These are phyloP conservation scores for Eumeta japonica DNA, from an alignment of 1,140 invertebrate species.

Conservation along the genomic window DNA sequence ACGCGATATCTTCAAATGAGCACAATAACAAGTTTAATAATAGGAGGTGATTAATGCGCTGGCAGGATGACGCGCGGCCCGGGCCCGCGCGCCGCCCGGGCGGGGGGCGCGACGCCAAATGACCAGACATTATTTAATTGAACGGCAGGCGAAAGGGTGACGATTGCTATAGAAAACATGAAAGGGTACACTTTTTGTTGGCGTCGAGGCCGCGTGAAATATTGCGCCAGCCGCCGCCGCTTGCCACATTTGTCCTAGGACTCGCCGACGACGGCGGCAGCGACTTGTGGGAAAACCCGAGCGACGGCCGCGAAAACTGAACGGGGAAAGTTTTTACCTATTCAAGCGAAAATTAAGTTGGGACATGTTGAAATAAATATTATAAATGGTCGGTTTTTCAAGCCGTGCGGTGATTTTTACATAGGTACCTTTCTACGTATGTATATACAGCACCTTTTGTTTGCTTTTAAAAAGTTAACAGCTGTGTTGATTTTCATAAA, in stretches of 20 bases:
- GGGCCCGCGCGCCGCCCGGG: conserved; percentile 27
- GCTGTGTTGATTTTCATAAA: no score
- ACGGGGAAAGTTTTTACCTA: no score
- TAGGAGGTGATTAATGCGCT: conserved; percentile 53
- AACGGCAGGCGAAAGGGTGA: conserved; percentile 55
- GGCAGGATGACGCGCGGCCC: conserved; percentile 45
- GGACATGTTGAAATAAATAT: no score
- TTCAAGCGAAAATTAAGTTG: no score
- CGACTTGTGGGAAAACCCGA: no score
- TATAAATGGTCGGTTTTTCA: no score
- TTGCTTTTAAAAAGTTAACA: no score
- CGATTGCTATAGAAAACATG: conserved; percentile 54
- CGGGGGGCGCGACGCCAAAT: conserved; percentile 49
- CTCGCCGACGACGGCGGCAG: no score
- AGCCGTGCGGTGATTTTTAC: no score
- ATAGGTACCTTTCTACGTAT: no score
- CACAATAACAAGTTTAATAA: conserved; percentile 58
- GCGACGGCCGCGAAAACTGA: no score
- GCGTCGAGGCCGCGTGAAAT: conserved; percentile 42
- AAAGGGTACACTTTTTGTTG: conserved; percentile 48
- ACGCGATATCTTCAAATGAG: conserved; percentile 54
- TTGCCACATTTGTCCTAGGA: conserved; percentile 49
- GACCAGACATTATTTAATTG: conserved; percentile 59
- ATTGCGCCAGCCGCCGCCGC: conserved; percentile 49
- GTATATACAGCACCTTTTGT: no score